Percentiles rank a stretch among this genome's conserved stretches.
These are phyloP conservation scores for Augiades crinisus DNA, from an alignment of 2,888 invertebrate species.

Conservation along the genomic window DNA sequence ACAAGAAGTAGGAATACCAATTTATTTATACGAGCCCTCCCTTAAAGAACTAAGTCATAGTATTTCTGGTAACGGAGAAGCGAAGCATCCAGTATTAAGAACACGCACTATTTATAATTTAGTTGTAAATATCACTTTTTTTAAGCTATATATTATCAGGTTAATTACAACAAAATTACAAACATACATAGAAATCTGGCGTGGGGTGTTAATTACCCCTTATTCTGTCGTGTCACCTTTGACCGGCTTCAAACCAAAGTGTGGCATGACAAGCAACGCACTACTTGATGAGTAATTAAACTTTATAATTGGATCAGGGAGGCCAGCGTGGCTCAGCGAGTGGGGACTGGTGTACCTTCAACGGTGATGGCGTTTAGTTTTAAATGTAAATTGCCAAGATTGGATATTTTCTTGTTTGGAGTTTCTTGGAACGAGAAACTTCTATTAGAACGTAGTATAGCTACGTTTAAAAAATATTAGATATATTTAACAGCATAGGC, in stretches of 20 bases:
- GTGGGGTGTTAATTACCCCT: constrained; percentile 5
- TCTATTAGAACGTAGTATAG: no score
- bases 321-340: constrained; percentile 32
- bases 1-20: constrained; percentile 48
- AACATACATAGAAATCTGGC: no score
- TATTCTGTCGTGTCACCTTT: constrained; percentile 8
- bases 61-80: constrained; percentile 38
- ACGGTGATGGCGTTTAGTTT: background rate
- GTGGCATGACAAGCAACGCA: constrained; percentile 31
- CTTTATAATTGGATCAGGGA: constrained; percentile 53
- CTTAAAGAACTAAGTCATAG: constrained; percentile 64
- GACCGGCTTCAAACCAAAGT: constrained; percentile 6
- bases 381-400: background rate
- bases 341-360: background rate
- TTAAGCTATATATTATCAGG: no score
- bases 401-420: background rate
- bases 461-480: no score
- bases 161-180: no score
- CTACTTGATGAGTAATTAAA: constrained; percentile 51
- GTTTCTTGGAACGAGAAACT: background rate
- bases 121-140: constrained; percentile 56
- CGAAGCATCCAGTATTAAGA: constrained; percentile 40
- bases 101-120: constrained; percentile 36
- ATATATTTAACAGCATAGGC: no score
- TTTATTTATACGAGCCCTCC: constrained; percentile 22